phyloP scores from a whole-genome alignment of 2,797 vertebrate species.

The Champsocephalus gunnari region DNA sequence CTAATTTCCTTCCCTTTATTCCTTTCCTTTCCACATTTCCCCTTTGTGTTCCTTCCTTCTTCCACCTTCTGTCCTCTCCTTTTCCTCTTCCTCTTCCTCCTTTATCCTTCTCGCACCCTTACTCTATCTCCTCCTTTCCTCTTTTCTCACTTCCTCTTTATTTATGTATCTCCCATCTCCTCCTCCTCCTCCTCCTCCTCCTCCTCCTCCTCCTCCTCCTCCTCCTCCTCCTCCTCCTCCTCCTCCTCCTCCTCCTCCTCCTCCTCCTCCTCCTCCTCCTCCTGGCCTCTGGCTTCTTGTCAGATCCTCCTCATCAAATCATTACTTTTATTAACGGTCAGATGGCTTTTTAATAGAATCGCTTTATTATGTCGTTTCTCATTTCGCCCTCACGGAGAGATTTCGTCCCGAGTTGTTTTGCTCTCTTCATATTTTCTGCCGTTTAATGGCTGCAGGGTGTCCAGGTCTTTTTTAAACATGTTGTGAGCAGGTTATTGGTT shows the following conservation, averaged over 20 bases:
- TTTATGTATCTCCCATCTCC: not conserved
- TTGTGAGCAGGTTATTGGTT: conserved; percentile 57
- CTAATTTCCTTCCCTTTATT: no score
- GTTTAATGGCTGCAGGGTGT: conserved; percentile 61
- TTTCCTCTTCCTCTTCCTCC: not conserved
- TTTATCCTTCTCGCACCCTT: not conserved
- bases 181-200: not conserved
- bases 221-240: not conserved
- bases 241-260: no score
- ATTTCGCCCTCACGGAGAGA: conserved; percentile 70
- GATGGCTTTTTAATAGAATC: conserved; percentile 88
- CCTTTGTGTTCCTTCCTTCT: no score
- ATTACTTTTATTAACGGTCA: conserved; percentile 87
- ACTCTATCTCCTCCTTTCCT: conserved; percentile 38
- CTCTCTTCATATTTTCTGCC: conserved; percentile 71
- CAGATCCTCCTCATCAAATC: conserved; percentile 80
- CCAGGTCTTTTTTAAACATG: conserved; percentile 44
- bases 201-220: conserved; percentile 3
- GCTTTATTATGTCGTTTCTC: conserved; percentile 84
- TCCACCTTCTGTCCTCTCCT: not conserved
- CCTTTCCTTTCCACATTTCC: no score
- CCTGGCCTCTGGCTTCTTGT: conserved; percentile 70
- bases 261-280: not conserved
- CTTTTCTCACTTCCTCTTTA: conserved; percentile 53
- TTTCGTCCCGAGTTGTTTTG: conserved; percentile 67